These are phyloP conservation scores for Pomatorhinus ruficollis DNA, from an alignment of 2,113 vertebrate species.

Conservation along the genomic window DNA sequence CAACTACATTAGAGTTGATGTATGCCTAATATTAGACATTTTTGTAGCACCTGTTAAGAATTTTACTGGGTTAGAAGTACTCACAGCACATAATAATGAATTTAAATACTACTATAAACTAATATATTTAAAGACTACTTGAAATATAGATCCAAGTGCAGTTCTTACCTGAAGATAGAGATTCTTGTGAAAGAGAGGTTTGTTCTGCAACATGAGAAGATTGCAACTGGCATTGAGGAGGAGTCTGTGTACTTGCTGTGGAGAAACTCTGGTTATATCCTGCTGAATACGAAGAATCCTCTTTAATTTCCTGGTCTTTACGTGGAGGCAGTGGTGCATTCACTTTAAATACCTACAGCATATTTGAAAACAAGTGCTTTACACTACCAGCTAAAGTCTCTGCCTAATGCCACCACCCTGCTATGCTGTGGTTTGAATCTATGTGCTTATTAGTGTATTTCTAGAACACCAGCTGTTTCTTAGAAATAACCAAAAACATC, in stretches of 20 bases:
- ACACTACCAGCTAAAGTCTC: background rate
- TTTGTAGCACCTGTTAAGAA: background rate
- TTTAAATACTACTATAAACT: background rate
- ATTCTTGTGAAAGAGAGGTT: slow-evolving; percentile 72
- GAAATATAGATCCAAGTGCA: background rate
- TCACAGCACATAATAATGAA: background rate
- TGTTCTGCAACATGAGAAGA: slow-evolving; percentile 76
- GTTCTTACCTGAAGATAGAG: slow-evolving; percentile 70
- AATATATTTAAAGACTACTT: background rate
- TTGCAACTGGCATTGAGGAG: slow-evolving; percentile 82
- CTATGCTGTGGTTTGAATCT: background rate
- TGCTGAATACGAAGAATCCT: slow-evolving; percentile 71
- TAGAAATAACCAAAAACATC: background rate
- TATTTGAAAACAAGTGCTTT: background rate
- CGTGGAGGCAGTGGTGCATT: slow-evolving; percentile 79
- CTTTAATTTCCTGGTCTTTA: slow-evolving; percentile 80
- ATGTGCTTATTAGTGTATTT: background rate
- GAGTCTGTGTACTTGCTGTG: slow-evolving; percentile 91
- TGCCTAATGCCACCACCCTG: background rate
- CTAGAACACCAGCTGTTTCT: background rate
- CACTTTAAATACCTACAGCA: slow-evolving; percentile 84
- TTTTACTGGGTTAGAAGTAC: background rate
- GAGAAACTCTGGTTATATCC: slow-evolving; percentile 79
- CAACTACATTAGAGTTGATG: background rate
- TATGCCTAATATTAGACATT: background rate